Base-by-base conservation (phyloP, 2,797 vertebrate genomes). In the Fistularia tabacaria region DNA sequence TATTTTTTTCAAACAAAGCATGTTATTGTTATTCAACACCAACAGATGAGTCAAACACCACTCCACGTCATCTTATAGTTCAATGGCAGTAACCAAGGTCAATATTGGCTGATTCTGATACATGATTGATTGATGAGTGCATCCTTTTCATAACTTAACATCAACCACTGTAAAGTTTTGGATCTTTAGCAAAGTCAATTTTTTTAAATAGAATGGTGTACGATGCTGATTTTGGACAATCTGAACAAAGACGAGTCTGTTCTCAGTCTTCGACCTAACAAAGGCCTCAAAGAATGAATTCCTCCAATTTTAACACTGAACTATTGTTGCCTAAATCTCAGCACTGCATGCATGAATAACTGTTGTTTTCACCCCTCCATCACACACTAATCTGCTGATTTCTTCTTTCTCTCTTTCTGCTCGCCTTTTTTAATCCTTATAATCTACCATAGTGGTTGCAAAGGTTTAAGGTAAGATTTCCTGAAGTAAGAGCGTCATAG, bases 391-490 rank as follows among this genome's bases (percentile, higher is more conserved):
- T 69, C 69, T 59, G 65, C 64, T 79, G 57, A 59, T 93, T 86
- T 92, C 92, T 88, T 56, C 38, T 82, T 86, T 91, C 87, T 90
- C 89, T 90, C 83, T 91, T 89, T 91, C 85, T 90, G 90, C 94
- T 89, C 91, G 89, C 94, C 77, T 90, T 49, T 1, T 89, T 93
- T 91, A 92, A 86, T 91, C 84, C 93, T 90, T 93, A 88, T 92
- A 74, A 62, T 65, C 93, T 93, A 92, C 92, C 88, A 73, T 92
- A 99, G 97, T 99, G 97, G 97, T 98, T 99, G 93, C 95, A 95
- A 93, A 98, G 97, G 94, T 99, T 99, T 92, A 99, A 99, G 97
- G 97, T 99, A 98, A 99, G 97, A 66, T 88, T 85, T 91, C 25
- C 79, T 11, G 51, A 59, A 74, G 46, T 62, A 49, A 66, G 54